Base-by-base conservation (phyloP, 2,113 vertebrate genomes). In the Megaleporinus macrocephalus region DNA sequence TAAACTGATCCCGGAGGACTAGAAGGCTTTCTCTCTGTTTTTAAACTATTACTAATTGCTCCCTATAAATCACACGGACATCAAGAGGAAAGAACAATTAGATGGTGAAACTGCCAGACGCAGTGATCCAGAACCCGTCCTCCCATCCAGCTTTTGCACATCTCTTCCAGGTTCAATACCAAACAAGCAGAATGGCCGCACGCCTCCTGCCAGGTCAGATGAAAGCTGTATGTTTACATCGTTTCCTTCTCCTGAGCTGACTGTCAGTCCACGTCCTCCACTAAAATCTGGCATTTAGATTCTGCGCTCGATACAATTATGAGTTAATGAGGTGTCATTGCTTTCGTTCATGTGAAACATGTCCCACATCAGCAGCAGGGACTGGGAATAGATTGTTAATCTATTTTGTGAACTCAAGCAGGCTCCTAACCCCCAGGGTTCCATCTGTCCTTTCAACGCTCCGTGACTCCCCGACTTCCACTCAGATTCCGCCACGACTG, bases 221-320 rank as follows among this genome's bases (percentile, higher is more conserved):
- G 44, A 66, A 73, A 77, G 61, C 44, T 84, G 79, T 55, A 7
- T 36, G 82, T 61, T 85, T 88, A 86, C 81, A 80, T 36, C 5
- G 20, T 63, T 63, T n/a, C n/a, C n/a, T n/a, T 14, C 1, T 29
- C 24, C 65, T 22, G 18, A 36, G 36, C 1, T 3, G n/a, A 68
- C 16, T 36, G 53, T 55, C 53, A 55, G 18, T 2, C 53, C 22
- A 20, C 13, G 53, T 22, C 53, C 22, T 20, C 53, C 0, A 55
- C 65, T 33, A 36, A 36, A 66, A 22, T 86, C 76, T 88, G 86
- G 57, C 78, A 85, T 89, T 89, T 90, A 86, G 82, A 86, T 71
- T 6, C 51, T 41, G 53, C 24, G 66, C 80, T 86, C 83, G 18
- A 92, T 89, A 78, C 80, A 27, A 59, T 85, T 87, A 87, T 84